Conservation (phyloP, 2,888 invertebrate genomes). For the Rutpela maculata region DNA sequence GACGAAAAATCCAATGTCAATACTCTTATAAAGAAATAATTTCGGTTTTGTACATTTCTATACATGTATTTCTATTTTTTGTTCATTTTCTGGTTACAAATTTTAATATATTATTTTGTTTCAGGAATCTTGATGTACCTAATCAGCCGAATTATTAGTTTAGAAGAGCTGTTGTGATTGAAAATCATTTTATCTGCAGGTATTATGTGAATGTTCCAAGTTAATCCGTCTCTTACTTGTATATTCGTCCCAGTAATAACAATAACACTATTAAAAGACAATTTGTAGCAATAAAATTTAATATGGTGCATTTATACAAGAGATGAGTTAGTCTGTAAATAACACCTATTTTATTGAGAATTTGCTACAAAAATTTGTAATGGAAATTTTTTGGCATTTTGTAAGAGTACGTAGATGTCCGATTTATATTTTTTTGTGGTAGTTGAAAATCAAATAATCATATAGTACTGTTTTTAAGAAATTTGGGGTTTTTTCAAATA, state of each 20-base stretch:
- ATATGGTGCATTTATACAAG: slow-evolving; percentile 13
- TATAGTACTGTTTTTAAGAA: slow-evolving; percentile 34
- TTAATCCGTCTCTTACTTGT: slow-evolving; percentile 62
- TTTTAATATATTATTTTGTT: slow-evolving; percentile 54
- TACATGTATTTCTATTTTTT: no score
- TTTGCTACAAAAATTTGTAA: not conserved
- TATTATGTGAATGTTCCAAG: slow-evolving; percentile 56
- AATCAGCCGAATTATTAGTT: slow-evolving; percentile 60
- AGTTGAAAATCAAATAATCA: not conserved
- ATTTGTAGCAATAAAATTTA: slow-evolving; percentile 36
- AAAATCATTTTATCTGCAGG: slow-evolving; percentile 49
- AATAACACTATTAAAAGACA: slow-evolving; percentile 52
- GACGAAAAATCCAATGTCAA: no score
- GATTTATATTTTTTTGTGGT: not conserved
- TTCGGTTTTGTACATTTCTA: no score
- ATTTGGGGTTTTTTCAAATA: slow-evolving; percentile 14
- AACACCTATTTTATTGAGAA: slow-evolving; percentile 14
- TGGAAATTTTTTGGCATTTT: not conserved
- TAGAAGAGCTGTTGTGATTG: slow-evolving; percentile 57
- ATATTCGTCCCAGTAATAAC: slow-evolving; percentile 63
- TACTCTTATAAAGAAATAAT: no score
- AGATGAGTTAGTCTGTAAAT: slow-evolving; percentile 17
- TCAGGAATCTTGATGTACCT: slow-evolving; percentile 60
- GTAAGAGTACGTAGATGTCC: not conserved
- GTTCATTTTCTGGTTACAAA: not conserved